Percentiles rank a stretch among this genome's conserved stretches.
Conservation (phyloP, 2,113 vertebrate species). For the Urocynchramus pylzowi region DNA sequence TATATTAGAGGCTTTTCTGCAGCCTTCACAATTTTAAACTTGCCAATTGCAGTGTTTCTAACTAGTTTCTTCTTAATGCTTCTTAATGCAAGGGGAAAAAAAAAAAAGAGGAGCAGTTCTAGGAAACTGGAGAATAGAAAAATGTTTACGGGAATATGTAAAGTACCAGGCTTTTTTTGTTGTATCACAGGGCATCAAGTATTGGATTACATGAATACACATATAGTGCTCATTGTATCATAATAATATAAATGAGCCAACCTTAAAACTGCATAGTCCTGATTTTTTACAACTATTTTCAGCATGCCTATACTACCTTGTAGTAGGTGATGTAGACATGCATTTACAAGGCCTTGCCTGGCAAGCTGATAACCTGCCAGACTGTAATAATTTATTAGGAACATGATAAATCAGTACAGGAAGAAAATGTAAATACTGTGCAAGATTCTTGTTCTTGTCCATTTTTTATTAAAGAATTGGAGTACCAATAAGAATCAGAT, state of each 20-base stretch:
- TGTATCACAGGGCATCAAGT: background rate
- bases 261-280: background rate
- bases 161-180: background rate
- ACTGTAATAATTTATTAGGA: background rate
- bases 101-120: background rate
- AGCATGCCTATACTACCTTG: background rate
- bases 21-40: background rate
- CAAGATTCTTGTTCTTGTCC: background rate
- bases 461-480: background rate
- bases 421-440: background rate
- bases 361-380: background rate
- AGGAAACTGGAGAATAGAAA: background rate
- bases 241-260: background rate
- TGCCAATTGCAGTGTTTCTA: background rate
- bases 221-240: background rate
- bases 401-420: background rate
- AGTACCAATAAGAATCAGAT: background rate
- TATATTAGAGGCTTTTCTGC: background rate
- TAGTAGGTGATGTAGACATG: background rate
- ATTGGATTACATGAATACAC: background rate
- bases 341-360: background rate
- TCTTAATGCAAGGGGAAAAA: background rate
- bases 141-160: background rate
- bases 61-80: background rate
- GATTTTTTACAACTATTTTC: background rate